These are phyloP conservation scores for Neofelis nebulosa DNA, from an alignment of 2,113 vertebrate species.

Conservation along the genomic window DNA sequence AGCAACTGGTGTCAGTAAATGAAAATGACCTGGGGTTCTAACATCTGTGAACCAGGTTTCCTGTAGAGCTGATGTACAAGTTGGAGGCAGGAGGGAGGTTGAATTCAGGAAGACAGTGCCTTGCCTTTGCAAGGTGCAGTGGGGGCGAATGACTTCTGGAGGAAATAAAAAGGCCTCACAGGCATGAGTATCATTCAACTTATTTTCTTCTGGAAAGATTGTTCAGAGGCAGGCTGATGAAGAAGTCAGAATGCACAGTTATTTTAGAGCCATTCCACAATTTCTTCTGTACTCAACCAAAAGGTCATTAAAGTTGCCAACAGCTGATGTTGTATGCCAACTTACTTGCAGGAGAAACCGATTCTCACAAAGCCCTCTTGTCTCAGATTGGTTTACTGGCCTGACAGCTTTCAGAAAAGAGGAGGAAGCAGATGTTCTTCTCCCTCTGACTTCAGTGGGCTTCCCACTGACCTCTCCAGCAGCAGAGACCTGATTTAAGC, in stretches of 20 bases:
- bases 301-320: slow-evolving; percentile 70
- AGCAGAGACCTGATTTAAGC: background rate
- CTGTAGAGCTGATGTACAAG: slow-evolving; percentile 53
- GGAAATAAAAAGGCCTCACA: slow-evolving; percentile 47
- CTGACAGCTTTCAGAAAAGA: background rate
- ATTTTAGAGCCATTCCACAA: slow-evolving; percentile 69
- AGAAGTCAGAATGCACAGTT: slow-evolving; percentile 61
- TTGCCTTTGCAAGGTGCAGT: slow-evolving; percentile 57
- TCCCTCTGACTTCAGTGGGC: background rate
- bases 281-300: slow-evolving; percentile 72
- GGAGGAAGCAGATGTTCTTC: background rate
- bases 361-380: background rate
- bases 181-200: background rate
- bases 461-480: background rate
- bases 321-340: slow-evolving; percentile 51
- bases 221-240: slow-evolving; percentile 56
- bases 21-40: slow-evolving; percentile 18
- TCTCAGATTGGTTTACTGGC: background rate
- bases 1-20: slow-evolving; percentile 65
- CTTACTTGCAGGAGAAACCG: slow-evolving; percentile 48
- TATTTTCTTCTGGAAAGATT: slow-evolving; percentile 44
- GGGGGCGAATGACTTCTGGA: background rate
- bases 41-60: slow-evolving; percentile 75
- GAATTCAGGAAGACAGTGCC: slow-evolving; percentile 52
- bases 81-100: background rate